Evolutionary conservation across 2,888 invertebrate species (phyloP).

Genomic region (Eristalis arbustorum): DNA sequence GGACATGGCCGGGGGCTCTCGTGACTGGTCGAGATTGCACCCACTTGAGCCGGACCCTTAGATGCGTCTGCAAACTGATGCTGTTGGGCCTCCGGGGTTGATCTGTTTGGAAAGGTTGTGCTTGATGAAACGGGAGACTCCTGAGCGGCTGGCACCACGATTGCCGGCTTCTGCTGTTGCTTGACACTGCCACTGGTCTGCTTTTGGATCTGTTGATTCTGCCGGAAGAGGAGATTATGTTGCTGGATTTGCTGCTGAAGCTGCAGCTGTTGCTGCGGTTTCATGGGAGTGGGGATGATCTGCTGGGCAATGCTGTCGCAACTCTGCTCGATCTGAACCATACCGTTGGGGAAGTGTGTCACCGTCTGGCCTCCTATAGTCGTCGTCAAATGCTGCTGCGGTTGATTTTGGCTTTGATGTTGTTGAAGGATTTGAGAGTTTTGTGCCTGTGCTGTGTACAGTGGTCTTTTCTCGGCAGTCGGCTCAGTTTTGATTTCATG

Average conservation of each 20-base stretch:
- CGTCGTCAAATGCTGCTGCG: conserved; percentile 70
- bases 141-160: conserved; percentile 80
- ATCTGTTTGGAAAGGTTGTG: conserved; percentile 72
- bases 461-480: conserved; percentile 37
- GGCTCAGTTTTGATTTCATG: conserved; percentile 32
- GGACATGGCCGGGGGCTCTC: conserved; percentile 86
- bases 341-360: conserved; percentile 74
- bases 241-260: conserved; percentile 75
- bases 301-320: conserved; percentile 66
- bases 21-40: conserved; percentile 91
- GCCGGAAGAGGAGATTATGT: conserved; percentile 73
- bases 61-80: conserved; percentile 75
- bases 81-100: conserved; percentile 71
- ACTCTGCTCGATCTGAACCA: conserved; percentile 74
- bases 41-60: conserved; percentile 89
- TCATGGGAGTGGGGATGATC: conserved; percentile 60
- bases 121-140: conserved; percentile 78
- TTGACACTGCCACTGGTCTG: conserved; percentile 45
- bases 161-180: conserved; percentile 72
- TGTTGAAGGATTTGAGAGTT: conserved; percentile 46
- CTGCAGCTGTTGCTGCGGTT: conserved; percentile 74
- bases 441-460: conserved; percentile 27
- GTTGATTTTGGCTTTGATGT: conserved; percentile 39
- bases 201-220: conserved; percentile 71
- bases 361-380: conserved; percentile 74